Evolutionary conservation across 2,797 vertebrate genomes (phyloP).

Genomic region (Chrosomus eos): DNA sequence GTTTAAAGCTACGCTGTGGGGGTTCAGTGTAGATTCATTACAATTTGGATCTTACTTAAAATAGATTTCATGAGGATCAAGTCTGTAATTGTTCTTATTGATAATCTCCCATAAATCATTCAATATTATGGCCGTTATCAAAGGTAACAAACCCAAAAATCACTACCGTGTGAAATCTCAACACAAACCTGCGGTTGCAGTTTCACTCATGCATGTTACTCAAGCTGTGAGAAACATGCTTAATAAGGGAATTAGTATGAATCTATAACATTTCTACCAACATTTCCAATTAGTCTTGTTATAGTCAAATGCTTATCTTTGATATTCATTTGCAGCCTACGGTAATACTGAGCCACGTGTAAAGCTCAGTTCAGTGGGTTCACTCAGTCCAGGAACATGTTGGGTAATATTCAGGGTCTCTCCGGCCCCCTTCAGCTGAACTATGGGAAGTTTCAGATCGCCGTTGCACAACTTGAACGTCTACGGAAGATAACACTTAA

Average conservation of each 20-base stretch:
- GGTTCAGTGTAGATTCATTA: not conserved
- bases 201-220: not conserved
- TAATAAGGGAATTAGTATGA: not conserved
- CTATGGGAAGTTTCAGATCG: not conserved
- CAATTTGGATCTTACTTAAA: not conserved
- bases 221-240: not conserved
- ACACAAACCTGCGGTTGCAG: too few species aligned
- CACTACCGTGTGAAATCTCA: not conserved
- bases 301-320: too few species aligned
- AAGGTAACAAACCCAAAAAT: not conserved
- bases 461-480: constrained; percentile 12
- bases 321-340: not conserved
- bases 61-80: not conserved
- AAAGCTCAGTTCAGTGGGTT: not conserved
- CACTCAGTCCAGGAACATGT: not conserved
- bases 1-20: not conserved
- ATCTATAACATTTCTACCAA: not conserved
- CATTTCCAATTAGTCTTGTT: not conserved
- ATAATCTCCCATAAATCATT: not conserved
- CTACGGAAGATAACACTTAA: not conserved
- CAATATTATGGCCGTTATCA: not conserved
- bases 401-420: constrained; percentile 12
- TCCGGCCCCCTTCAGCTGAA: not conserved
- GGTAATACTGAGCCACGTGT: not conserved
- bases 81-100: too few species aligned